Conservation (phyloP, 2,113 vertebrate genomes). For the Burhinus bistriatus region DNA sequence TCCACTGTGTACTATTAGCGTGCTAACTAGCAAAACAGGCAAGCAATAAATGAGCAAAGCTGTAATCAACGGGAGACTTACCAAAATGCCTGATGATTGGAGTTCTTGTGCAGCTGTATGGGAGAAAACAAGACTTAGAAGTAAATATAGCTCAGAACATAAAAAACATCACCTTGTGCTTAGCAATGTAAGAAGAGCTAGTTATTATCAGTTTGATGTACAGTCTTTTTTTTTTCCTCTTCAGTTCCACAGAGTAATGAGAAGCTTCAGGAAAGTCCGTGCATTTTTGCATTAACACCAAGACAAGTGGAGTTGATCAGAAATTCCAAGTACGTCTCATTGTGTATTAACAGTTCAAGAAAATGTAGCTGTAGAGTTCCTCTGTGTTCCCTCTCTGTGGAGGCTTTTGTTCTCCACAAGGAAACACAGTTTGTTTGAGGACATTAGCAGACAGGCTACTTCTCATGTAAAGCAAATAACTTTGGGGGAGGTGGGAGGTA, state of each 20-base stretch:
- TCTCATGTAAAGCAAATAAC: background rate
- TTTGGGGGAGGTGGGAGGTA: background rate
- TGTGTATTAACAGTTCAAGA: background rate
- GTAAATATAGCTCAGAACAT: background rate
- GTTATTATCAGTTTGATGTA: background rate
- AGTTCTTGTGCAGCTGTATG: background rate
- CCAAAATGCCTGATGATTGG: background rate
- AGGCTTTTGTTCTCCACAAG: background rate
- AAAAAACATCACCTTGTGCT: background rate
- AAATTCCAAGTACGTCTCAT: conserved; percentile 84
- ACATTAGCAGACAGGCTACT: background rate
- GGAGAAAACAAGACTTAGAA: background rate
- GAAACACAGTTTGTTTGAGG: background rate
- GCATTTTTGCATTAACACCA: conserved; percentile 91
- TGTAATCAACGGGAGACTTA: background rate
- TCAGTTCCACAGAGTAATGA: conserved; percentile 93
- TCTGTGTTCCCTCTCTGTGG: background rate
- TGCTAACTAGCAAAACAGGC: background rate
- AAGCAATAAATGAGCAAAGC: background rate
- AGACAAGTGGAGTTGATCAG: conserved; percentile 93
- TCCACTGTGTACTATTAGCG: background rate
- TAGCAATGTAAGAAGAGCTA: background rate
- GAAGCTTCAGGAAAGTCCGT: conserved; percentile 96
- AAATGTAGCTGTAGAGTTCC: background rate
- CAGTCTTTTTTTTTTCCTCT: background rate